Percentiles rank a stretch among this genome's conserved stretches.
Evolutionary conservation across 2,888 invertebrate species (phyloP).

Genomic region (Acanthopleura granulata): DNA sequence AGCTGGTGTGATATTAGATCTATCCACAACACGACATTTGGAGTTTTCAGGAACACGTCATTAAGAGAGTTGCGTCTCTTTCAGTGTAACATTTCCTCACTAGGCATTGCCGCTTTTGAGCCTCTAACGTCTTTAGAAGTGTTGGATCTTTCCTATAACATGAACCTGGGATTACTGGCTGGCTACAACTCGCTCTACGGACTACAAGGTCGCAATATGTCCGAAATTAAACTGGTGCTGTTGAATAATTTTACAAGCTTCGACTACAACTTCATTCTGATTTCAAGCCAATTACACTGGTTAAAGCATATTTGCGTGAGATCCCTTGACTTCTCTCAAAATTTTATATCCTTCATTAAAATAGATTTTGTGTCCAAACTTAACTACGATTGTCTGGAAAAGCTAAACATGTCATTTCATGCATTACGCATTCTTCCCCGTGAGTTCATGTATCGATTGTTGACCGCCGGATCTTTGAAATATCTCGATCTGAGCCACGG

Average conservation of each 20-base stretch:
- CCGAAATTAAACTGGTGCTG: background rate
- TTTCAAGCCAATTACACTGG: background rate
- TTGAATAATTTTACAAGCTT: background rate
- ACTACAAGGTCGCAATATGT: background rate
- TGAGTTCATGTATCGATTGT: background rate
- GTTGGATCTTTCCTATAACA: no score
- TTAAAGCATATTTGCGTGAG: background rate
- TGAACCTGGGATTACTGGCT: no score
- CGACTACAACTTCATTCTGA: background rate
- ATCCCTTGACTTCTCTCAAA: background rate
- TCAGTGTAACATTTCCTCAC: no score
- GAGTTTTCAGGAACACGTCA: no score
- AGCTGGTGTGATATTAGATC: no score
- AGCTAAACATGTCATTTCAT: background rate
- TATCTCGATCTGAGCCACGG: background rate
- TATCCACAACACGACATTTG: no score
- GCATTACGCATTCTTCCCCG: background rate
- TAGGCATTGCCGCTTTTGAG: no score
- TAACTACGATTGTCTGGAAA: background rate
- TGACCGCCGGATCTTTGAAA: background rate
- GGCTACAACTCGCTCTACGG: background rate
- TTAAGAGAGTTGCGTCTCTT: no score
- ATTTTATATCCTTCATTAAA: background rate
- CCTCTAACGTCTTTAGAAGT: no score
- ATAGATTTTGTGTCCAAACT: background rate